Evolutionary conservation across 2,888 invertebrate species (phyloP).

Genomic region (Oscheius myriophilus): DNA sequence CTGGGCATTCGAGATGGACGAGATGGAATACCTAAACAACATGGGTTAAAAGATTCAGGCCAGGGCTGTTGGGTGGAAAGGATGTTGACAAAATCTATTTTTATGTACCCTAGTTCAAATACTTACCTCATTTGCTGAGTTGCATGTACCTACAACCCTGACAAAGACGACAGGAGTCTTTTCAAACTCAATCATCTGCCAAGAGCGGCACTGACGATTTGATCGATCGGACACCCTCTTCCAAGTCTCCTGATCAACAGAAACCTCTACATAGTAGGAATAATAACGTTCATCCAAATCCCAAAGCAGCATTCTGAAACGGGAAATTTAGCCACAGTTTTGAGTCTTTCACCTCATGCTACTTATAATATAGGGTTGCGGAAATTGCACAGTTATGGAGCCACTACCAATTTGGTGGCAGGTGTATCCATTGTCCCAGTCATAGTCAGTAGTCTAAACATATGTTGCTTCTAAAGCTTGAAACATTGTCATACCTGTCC

Average conservation of each 20-base stretch:
- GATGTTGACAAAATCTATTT: no score
- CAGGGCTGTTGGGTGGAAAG: no score
- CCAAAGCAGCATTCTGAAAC: constrained; percentile 86
- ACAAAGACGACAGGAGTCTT: constrained; percentile 89
- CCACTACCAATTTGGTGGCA: constrained; percentile 80
- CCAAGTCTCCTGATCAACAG: constrained; percentile 73
- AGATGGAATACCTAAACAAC: constrained; percentile 23
- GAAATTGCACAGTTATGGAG: constrained; percentile 91
- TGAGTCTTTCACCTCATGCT: constrained; percentile 79
- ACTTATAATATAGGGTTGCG: constrained; percentile 91
- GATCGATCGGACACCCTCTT: constrained; percentile 85
- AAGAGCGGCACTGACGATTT: constrained; percentile 86
- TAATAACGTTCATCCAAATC: constrained; percentile 80
- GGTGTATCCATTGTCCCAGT: constrained; percentile 65
- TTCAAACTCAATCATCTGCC: constrained; percentile 89
- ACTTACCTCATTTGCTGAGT: constrained; percentile 78
- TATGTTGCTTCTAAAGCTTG: neutral
- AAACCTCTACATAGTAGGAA: constrained; percentile 75
- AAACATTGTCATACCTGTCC: constrained; percentile 78
- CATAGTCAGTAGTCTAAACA: constrained; percentile 32
- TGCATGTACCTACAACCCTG: constrained; percentile 92
- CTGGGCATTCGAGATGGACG: constrained; percentile 32
- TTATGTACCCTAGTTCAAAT: no score
- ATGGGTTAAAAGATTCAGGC: no score
- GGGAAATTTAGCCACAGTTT: neutral